Evolutionary conservation across 2,888 invertebrate genomes (phyloP), one percentile per base, ranked within the genome.

Genomic region (Drosophila rubida): DNA sequence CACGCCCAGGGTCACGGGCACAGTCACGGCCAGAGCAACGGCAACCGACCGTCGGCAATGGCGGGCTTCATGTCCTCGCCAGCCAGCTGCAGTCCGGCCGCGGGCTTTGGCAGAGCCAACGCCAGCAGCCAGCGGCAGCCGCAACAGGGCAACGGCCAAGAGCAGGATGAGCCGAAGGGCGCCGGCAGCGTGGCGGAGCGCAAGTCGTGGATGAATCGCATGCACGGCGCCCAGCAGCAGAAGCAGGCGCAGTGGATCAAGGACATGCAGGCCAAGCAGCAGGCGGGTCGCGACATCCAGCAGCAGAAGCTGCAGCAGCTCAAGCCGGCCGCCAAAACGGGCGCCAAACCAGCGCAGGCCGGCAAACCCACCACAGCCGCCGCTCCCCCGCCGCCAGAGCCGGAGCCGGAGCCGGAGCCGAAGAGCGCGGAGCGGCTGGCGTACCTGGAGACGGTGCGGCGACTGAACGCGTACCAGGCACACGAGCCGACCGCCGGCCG

Each of bases 261-360:
- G 63, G 65, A 87, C 0, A 79, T 85, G 67, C 74, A 82, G 49
- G 71, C 69, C 14, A 87, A 83, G 37, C 80, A 79, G 55, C 86
- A 76, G 51, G 69, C 80, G 4, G 86, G 71, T 6, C 59, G 71
- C 1, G 72, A 67, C 0, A 60, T 76, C 11, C 85, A 87, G 1
- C 76, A 81, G 6, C 69, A 80, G 22, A 68, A 62, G 19, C 16
- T 65, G 39, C 62, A 67, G 4, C 49, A 64, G 23, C 9, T 59
- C 0, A 37, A 49, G 22, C 55, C 5, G 11, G 7, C 7, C 25
- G 7, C 11, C 14, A 22, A 11, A 25, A 7, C 9, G 9, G 22
- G 30, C 30, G 0, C 1, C 19, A 19, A 48, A 4, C 0, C 2
- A 5, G 0, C 27, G 1, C 3, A 30, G 6, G 7, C 42, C 9